phyloP scores from a whole-genome alignment of 2,888 invertebrate genomes.

The Apotomis betuletana region DNA sequence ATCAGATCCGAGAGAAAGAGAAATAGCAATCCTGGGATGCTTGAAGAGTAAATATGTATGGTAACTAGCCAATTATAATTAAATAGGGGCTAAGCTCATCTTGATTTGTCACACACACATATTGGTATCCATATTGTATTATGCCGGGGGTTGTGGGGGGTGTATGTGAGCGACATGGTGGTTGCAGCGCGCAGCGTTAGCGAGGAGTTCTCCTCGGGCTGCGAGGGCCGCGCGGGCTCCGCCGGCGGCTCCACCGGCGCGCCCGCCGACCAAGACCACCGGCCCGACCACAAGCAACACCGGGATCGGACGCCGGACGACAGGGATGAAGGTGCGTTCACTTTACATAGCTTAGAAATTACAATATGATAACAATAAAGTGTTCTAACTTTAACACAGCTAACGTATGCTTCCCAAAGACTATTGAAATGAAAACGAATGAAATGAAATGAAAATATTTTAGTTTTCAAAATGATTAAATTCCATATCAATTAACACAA shows the following conservation, averaged over 20 bases:
- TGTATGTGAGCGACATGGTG: slow-evolving; percentile 72
- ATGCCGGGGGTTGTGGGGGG: slow-evolving; percentile 55
- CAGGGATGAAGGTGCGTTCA: slow-evolving; percentile 91
- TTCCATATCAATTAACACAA: no score
- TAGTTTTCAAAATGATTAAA: no score
- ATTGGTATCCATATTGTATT: slow-evolving; percentile 38
- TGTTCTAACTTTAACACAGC: no score
- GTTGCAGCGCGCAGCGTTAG: slow-evolving; percentile 96
- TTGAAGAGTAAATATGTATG: not conserved
- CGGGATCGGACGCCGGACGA: slow-evolving; percentile 94
- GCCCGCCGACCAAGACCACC: slow-evolving; percentile 78
- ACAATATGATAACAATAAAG: no score
- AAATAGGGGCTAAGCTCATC: slow-evolving; percentile 6
- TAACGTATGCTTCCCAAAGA: no score
- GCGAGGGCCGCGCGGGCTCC: slow-evolving; percentile 96
- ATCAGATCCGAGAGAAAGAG: no score
- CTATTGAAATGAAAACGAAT: no score
- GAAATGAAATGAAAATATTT: no score
- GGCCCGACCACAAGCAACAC: slow-evolving; percentile 80
- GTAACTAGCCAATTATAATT: no score
- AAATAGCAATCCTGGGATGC: no score
- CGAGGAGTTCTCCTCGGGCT: slow-evolving; percentile 98
- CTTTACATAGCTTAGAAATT: not conserved
- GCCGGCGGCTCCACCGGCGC: slow-evolving; percentile 81
- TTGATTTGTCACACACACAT: slow-evolving; percentile 18